Conservation (phyloP, 2,888 invertebrate genomes). For the Acronicta alni region DNA sequence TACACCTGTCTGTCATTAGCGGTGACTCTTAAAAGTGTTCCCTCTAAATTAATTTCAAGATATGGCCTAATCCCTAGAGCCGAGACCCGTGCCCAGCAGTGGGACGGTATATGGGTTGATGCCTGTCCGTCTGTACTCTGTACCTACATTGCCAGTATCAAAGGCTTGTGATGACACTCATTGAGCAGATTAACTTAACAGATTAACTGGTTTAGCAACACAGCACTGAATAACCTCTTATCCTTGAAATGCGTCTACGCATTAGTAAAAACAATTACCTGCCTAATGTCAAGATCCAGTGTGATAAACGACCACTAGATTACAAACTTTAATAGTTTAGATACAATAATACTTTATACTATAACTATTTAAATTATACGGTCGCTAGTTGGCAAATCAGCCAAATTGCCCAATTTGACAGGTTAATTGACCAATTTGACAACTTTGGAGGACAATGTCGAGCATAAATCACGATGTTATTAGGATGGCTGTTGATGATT, state of each 20-base stretch:
- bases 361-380: conserved; percentile 76
- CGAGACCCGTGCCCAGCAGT: too few species aligned
- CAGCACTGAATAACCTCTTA: background rate
- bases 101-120: too few species aligned
- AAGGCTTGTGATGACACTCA: too few species aligned
- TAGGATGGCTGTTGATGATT: conserved; percentile 64
- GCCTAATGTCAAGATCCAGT: conserved; percentile 39
- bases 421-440: conserved; percentile 77
- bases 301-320: conserved; percentile 46
- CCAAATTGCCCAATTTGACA: conserved; percentile 67
- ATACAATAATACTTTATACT: conserved; percentile 58
- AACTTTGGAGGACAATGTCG: conserved; percentile 70
- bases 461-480: conserved; percentile 75
- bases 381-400: conserved; percentile 63
- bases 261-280: conserved; percentile 35
- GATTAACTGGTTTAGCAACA: too few species aligned
- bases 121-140: too few species aligned
- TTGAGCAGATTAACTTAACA: too few species aligned
- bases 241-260: conserved; percentile 21
- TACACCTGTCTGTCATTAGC: too few species aligned
- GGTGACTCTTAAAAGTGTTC: too few species aligned
- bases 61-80: too few species aligned
- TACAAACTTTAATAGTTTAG: conserved; percentile 39
- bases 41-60: too few species aligned
- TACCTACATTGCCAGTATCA: too few species aligned